Percentiles rank a stretch among this genome's conserved stretches.
phyloP scores from a whole-genome alignment of 2,113 vertebrate species.

The Rhea americana region DNA sequence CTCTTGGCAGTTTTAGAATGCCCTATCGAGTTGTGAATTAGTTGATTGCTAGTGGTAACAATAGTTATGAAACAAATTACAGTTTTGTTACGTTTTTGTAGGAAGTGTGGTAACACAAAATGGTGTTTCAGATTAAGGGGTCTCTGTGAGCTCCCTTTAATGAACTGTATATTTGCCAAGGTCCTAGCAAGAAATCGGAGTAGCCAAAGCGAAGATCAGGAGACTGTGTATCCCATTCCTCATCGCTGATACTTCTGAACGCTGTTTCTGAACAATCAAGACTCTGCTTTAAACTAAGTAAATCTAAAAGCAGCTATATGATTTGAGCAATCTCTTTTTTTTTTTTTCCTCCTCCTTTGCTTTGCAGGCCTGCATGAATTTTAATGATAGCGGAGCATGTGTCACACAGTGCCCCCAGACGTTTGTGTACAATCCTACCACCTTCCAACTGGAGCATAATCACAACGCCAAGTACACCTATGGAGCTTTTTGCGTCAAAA shows the following conservation, averaged over 20 bases:
- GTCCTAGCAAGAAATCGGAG: not conserved
- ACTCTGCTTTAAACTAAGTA: not conserved
- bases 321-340: not conserved
- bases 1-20: constrained; percentile 4
- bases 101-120: not conserved
- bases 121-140: not conserved
- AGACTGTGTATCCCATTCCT: not conserved
- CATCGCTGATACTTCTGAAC: not conserved
- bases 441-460: constrained; percentile 94
- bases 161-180: not conserved
- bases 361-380: constrained; percentile 94
- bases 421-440: constrained; percentile 95
- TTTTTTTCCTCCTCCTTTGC: not conserved
- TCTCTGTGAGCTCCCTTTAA: not conserved
- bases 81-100: not conserved
- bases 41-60: not conserved
- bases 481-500: constrained; percentile 97
- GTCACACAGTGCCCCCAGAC: constrained; percentile 97
- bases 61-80: constrained; percentile 15
- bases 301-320: not conserved
- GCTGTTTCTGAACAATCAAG: not conserved
- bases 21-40: not conserved
- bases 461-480: constrained; percentile 96
- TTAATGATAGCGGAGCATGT: constrained; percentile 96
- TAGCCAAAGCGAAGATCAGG: not conserved